Conservation (phyloP, 2,797 vertebrate genomes). For the Cichlasoma orientale region DNA sequence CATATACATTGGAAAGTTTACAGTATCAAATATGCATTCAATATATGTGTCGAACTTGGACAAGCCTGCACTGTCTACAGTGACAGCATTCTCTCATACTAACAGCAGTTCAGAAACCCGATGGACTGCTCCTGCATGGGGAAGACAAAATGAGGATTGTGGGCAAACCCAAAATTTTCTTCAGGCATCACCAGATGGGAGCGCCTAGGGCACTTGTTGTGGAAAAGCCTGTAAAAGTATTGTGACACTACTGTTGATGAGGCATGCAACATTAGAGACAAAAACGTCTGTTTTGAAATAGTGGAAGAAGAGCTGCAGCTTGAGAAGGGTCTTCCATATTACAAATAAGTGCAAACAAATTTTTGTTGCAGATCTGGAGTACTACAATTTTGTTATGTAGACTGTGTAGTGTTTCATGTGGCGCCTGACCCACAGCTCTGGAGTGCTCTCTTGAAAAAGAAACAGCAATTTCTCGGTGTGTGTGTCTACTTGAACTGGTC, state of each 20-base stretch:
- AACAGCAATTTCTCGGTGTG: neutral
- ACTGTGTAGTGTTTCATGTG: neutral
- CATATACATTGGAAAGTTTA: neutral
- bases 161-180: too few species aligned
- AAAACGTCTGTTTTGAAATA: neutral
- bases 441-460: neutral
- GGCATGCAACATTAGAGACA: neutral
- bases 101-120: too few species aligned
- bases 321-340: neutral
- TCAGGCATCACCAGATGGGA: neutral
- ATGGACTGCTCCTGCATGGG: too few species aligned
- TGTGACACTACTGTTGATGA: neutral
- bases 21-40: neutral
- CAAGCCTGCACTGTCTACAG: too few species aligned
- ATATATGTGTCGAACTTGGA: neutral
- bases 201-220: neutral
- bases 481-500: neutral
- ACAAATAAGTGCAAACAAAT: neutral
- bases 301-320: neutral
- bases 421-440: neutral
- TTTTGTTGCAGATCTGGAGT: neutral
- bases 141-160: too few species aligned
- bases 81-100: too few species aligned
- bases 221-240: neutral
- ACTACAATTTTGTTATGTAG: neutral